Base-by-base conservation (phyloP, 37 sponge, comb jelly and placozoan species). In the Cladorhizidae sp. region DNA sequence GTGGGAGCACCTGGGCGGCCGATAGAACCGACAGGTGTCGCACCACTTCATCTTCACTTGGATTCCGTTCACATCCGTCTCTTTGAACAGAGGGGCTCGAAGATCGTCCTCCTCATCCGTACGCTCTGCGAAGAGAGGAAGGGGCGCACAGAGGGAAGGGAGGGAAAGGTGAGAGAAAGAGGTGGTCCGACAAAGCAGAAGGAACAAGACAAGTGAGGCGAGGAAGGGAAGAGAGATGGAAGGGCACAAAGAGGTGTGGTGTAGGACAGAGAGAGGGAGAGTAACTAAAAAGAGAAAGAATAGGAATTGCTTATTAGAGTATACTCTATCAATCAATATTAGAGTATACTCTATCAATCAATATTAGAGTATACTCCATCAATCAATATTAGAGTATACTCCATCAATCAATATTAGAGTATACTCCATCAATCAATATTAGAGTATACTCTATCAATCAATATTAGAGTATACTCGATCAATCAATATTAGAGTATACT, bases 21-120 rank as follows among this genome's bases (percentile, higher is more conserved):
- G 85, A 57, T 98, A 98, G 86, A 98, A 95, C 70, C 73, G 88
- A 75, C 99, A 98, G 2, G 96, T 98, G 62, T 95, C 99, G 79
- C 99, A 98, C 96, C 94, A 98, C 69, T 98, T 98, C 90, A 96
- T 86, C 72, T 77, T 82, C 32, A 96, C 85, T 32, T 71, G 74
- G 5, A 86, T 67, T 5, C 91, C 92, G 57, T 92, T 87, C 71
- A 98, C 88, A 28, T 80, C 82, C 26, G 82, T 49, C 23, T 32
- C 64, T 56, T 64, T 70, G 78, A 89, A 92, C 38, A 95, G 81
- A 1, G 96, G 96, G 40, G 83, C 81, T 58, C 82, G 35, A 42
- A 75, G 92, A 72, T 95, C 96, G 72, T 95, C 93, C 62, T 90
- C 93, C 3, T 89, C 87, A 76, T 85, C 86, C 3, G 90, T 78